phyloP scores from a whole-genome alignment of 2,113 vertebrate genomes.

The Podocnemis expansa region DNA sequence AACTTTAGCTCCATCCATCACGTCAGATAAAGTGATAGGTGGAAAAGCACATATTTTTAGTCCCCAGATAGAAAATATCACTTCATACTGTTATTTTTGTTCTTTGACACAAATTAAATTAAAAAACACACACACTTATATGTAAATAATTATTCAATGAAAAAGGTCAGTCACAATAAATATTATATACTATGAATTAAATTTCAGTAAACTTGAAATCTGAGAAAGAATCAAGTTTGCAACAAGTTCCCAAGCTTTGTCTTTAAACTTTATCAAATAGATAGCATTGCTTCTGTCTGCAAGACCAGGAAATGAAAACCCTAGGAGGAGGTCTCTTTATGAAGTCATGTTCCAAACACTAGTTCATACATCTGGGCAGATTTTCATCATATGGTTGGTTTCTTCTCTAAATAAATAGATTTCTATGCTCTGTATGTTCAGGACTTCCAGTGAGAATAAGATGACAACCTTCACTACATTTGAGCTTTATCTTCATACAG shows the following conservation, averaged over 20 bases:
- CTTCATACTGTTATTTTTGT: background rate
- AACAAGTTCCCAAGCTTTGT: background rate
- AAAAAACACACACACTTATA: background rate
- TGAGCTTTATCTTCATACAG: slow-evolving; percentile 22
- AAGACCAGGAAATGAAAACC: background rate
- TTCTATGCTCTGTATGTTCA: background rate
- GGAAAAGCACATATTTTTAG: background rate
- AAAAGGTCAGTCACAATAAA: background rate
- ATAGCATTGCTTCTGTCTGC: slow-evolving; percentile 7
- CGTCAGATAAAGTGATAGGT: background rate
- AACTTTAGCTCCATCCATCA: background rate
- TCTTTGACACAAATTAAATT: background rate
- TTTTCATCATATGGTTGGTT: background rate
- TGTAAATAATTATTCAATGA: background rate
- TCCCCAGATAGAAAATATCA: background rate
- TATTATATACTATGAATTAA: no score
- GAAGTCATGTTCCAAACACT: background rate
- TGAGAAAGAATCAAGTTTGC: background rate
- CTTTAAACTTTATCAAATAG: background rate
- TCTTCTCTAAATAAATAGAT: background rate
- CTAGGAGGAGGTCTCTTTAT: background rate
- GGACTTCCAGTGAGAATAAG: slow-evolving; percentile 26
- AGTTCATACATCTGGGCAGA: background rate
- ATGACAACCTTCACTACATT: slow-evolving; percentile 21
- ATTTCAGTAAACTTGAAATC: background rate